A percentile compares a stretch with the other conserved stretches of the same genome.
These are phyloP conservation scores for Heterodera filipjevi DNA, from an alignment of 2,888 invertebrate genomes.

Conservation along the genomic window DNA sequence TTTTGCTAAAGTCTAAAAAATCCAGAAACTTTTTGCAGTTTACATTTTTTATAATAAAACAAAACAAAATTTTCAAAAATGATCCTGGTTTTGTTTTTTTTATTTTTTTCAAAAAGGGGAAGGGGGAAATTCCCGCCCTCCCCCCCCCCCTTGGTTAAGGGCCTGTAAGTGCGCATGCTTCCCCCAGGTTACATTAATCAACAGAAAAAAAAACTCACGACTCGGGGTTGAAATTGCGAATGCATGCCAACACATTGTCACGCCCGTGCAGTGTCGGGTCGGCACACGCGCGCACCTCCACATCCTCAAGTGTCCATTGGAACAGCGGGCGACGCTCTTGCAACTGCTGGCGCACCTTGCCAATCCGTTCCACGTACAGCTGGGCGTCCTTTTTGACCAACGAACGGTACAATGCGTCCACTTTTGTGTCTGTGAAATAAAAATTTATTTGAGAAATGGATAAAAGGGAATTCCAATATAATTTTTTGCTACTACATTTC, in stretches of 20 bases:
- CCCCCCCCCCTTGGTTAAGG: no score
- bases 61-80: no score
- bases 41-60: no score
- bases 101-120: no score
- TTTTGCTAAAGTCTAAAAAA: no score
- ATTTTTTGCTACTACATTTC: no score
- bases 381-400: slow-evolving; percentile 88
- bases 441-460: slow-evolving; percentile 6
- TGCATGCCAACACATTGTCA: slow-evolving; percentile 72
- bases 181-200: no score
- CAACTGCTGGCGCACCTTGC: slow-evolving; percentile 50
- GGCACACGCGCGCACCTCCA: slow-evolving; percentile 78
- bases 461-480: not conserved
- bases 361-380: slow-evolving; percentile 85
- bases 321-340: slow-evolving; percentile 74
- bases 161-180: no score
- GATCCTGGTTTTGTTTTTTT: no score
- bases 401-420: slow-evolving; percentile 83
- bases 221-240: slow-evolving; percentile 73
- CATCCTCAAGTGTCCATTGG: slow-evolving; percentile 76
- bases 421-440: slow-evolving; percentile 65
- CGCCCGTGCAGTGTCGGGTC: slow-evolving; percentile 85
- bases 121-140: no score
- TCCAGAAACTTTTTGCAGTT: no score
- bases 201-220: slow-evolving; percentile 68